Evolutionary conservation across 2,113 vertebrate species (phyloP).

Genomic region (Ptychochromis oligacanthus): DNA sequence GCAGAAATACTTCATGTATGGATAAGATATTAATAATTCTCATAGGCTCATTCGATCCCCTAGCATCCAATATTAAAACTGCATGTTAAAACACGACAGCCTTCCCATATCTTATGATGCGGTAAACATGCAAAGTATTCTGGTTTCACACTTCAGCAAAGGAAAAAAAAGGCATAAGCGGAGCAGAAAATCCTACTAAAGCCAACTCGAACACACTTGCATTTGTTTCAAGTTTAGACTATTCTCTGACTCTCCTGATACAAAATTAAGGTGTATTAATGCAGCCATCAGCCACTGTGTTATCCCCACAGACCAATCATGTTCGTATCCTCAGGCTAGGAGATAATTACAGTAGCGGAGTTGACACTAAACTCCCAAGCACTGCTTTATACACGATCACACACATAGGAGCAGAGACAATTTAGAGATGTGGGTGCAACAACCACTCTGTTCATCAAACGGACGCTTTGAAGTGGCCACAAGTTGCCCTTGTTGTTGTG

Average conservation of each 20-base stretch:
- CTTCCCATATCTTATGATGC: background rate
- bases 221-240: background rate
- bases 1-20: background rate
- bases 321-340: conserved; percentile 22
- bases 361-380: conserved; percentile 11
- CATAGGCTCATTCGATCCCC: background rate
- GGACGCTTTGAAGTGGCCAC: conserved; percentile 15
- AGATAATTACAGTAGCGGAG: conserved; percentile 47
- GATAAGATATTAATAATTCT: background rate
- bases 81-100: background rate
- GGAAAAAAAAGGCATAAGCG: background rate
- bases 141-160: background rate
- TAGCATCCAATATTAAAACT: background rate
- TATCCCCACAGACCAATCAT: conserved; percentile 36
- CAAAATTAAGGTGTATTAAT: conserved; percentile 35
- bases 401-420: background rate
- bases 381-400: conserved; percentile 9
- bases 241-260: conserved; percentile 1
- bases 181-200: background rate
- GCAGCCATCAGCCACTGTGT: conserved; percentile 15
- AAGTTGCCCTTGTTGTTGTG: background rate
- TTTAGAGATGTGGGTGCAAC: conserved; percentile 14
- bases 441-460: conserved; percentile 20
- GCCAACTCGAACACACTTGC: background rate
- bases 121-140: background rate